Conservation (phyloP, 2,797 vertebrate species). For the Sebastes taczanowskii region DNA sequence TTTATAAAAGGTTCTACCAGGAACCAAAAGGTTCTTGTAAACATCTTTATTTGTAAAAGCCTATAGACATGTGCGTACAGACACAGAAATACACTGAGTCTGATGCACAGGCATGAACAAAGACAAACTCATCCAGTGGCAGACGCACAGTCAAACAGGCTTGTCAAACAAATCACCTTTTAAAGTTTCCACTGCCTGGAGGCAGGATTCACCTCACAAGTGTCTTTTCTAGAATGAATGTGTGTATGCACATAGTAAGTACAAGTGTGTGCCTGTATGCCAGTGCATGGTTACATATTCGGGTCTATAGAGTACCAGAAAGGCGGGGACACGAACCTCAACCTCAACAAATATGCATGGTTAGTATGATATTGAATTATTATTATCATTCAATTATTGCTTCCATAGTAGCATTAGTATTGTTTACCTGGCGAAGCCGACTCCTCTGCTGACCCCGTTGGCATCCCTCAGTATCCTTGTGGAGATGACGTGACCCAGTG, state of each 20-base stretch:
- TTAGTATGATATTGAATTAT: not conserved
- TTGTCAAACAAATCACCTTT: slow-evolving; percentile 9
- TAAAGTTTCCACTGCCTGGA: slow-evolving; percentile 7
- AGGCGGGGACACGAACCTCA: rapidly evolving
- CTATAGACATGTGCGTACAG: not conserved
- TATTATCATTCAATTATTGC: not conserved
- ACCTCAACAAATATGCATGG: not conserved
- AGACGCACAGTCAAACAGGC: not conserved
- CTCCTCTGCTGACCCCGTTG: slow-evolving; percentile 96
- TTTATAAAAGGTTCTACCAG: too few relatives aligned
- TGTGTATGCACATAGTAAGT: not conserved
- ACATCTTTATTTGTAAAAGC: not conserved
- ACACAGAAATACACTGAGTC: not conserved
- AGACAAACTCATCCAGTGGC: slow-evolving; percentile 2
- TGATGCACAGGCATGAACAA: not conserved
- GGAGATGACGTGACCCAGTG: slow-evolving; percentile 97
- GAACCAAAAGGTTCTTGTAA: not conserved
- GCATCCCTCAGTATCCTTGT: slow-evolving; percentile 97
- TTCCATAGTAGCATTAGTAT: not conserved
- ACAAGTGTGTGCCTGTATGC: not conserved
- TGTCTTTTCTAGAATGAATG: not conserved
- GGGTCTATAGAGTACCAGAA: not conserved
- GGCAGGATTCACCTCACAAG: not conserved
- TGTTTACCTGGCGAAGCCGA: slow-evolving; percentile 94
- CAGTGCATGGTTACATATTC: not conserved